Base-by-base conservation (phyloP, 1,140 invertebrate genomes). In the Drosophila lacertosa region DNA sequence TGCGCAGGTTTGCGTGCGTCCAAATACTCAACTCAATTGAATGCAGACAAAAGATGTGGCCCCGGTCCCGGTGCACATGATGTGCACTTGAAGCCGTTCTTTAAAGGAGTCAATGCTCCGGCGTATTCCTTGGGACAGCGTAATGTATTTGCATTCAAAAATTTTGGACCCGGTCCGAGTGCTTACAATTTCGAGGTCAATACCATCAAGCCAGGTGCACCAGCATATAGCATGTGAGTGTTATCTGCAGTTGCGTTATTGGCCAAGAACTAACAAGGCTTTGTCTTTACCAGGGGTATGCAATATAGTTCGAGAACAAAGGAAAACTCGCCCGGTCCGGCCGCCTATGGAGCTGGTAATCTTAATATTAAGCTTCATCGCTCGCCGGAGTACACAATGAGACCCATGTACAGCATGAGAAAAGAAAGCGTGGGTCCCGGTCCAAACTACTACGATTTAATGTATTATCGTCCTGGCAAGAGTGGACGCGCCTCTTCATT, bases 41-140 rank as follows among this genome's bases (percentile, higher is more conserved):
- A 32, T 29, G 2, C 9, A 91, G 89, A 78, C 4, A 89, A 86
- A 54, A 64, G 51, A 40, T 33, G 69, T 50, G 71, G 88, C n/a
- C 94, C 94, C 3, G 94, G 94, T 0, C 94, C 94, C 0, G 94
- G 92, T 5, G 91, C 92, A 6, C 93, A 94, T 72, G 91, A 92
- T 54, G 91, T 92, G 1, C 92, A 93, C 68, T 74, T 90, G 20
- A 92, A 90, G 33, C 92, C 92, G 0, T 90, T 91, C 26, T 92
- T 92, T 71, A 92, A 91, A 42, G 91, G 92, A 7, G 89, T 79
- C 0, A 89, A 92, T 67, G 89, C 94, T 6, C 93, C 93, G 1
- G 90, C 90, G 0, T 94, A 93, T 78, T 93, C 92, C 0, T 93
- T 94, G 89, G 92, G 92, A 9, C 89, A 91, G 2, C 91, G 93